Evolutionary conservation across 1,140 invertebrate species (phyloP), one percentile per base, ranked within the genome.

Genomic region (Bombus affinis): DNA sequence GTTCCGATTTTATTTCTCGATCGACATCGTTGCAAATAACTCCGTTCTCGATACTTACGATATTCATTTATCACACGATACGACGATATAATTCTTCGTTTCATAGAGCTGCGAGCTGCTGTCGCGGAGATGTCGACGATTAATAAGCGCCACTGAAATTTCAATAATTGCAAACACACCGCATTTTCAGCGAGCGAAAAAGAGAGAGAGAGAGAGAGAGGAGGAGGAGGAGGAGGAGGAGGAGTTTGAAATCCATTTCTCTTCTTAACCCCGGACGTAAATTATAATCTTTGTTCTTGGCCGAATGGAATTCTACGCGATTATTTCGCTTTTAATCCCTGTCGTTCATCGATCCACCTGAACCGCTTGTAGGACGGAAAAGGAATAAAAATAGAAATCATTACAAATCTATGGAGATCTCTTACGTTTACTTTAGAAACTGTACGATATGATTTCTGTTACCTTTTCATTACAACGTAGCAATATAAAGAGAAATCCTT

Each of bases 311-410:
- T 79, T 66, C 76, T 22, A 13, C 32, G 39, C 76, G 76, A 78
- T 78, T 79, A 62, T 79, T 66, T 68, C 77, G 42, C 59, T 6
- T 79, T 79, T 68, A 79, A 79, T 79, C 62, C 13, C 12, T 32
- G 42, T 3, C 62, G 62, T 79, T 44, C 77, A 44, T 44, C 77
- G 62, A 65, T 68, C 59, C n/a, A 25, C 6, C 28, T 8, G 37
- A n/a, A 65, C 13, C 32, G 53, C 53, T 59, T 15, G 32, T 22
- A 25, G 32, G 12, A 6, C 28, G 25, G 53, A 28, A 32, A 66
- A 13, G 8, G 77, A 68, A 79, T 68, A 35, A 79, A 35, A 79
- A 68, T 79, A 66, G 42, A 79, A 25, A 32, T 35, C 28, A n/a
- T 62, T 35, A 28, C 62, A 42, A 9, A 47, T 5, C 8, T 35